These are phyloP conservation scores for Lutjanus argentimaculatus DNA, from an alignment of 2,797 vertebrate species.

Conservation along the genomic window DNA sequence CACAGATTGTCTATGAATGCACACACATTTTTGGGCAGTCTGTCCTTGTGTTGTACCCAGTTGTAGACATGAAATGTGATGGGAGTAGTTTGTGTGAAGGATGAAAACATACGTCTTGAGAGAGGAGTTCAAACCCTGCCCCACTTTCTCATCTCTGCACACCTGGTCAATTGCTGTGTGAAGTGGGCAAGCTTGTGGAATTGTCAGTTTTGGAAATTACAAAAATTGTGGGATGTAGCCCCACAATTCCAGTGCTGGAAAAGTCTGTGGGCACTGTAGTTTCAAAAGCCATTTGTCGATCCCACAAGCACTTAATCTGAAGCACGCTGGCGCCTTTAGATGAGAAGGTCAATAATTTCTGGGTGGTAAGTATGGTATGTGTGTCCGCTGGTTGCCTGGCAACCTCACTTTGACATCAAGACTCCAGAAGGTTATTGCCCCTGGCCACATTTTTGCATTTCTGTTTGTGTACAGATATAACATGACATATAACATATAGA, in stretches of 20 bases:
- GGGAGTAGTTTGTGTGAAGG: background rate
- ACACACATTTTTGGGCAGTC: background rate
- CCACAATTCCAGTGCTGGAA: background rate
- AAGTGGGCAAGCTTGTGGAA: no score
- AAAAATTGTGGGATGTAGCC: background rate
- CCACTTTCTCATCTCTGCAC: background rate
- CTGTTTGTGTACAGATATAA: background rate
- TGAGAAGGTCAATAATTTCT: background rate
- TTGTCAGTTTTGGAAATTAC: background rate
- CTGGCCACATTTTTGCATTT: background rate
- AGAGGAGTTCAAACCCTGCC: background rate
- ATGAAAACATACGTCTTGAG: background rate
- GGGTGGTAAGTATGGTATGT: background rate
- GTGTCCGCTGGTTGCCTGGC: background rate
- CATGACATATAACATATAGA: background rate
- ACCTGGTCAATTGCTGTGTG: background rate
- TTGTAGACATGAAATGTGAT: background rate
- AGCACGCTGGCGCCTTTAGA: background rate
- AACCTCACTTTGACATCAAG: background rate
- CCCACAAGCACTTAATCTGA: background rate
- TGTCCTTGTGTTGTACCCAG: background rate
- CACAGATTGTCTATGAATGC: background rate
- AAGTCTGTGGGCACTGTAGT: background rate
- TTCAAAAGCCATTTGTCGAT: constrained; percentile 6
- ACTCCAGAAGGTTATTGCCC: background rate